Percentiles rank a stretch among this genome's conserved stretches.
Conservation (phyloP, 1,140 invertebrate genomes). For the Grapholita molesta region DNA sequence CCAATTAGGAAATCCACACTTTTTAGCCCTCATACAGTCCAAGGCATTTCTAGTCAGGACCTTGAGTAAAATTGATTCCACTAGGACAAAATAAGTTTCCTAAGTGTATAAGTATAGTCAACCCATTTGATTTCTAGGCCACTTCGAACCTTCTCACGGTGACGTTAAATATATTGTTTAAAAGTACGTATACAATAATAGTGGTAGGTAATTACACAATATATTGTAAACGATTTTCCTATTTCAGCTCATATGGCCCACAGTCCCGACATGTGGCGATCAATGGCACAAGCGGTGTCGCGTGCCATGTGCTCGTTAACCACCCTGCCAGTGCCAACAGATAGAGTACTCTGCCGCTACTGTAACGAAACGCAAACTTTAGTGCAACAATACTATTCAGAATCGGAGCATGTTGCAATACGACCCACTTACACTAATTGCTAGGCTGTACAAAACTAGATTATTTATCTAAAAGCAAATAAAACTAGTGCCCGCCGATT, state of each 20-base stretch:
- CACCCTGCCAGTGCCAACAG: not conserved
- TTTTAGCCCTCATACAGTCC: too few species aligned
- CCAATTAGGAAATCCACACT: too few species aligned
- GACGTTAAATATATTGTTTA: too few species aligned
- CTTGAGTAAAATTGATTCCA: too few species aligned
- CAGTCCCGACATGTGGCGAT: not conserved
- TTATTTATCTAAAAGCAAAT: not conserved
- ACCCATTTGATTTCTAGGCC: too few species aligned
- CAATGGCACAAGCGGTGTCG: not conserved
- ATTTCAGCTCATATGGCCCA: not conserved
- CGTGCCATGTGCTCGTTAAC: not conserved
- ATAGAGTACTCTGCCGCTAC: not conserved
- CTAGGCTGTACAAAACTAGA: constrained; percentile 8
- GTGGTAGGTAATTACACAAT: too few species aligned
- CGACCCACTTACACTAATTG: constrained; percentile 4
- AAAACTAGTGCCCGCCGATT: not conserved
- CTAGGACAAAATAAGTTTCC: too few species aligned
- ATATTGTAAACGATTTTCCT: not conserved
- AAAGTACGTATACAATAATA: too few species aligned
- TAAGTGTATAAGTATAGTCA: too few species aligned
- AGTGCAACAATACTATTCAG: not conserved
- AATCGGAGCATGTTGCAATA: not conserved
- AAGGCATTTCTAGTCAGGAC: too few species aligned
- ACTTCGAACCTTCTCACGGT: too few species aligned
- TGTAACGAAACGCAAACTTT: constrained; percentile 5